Conservation (phyloP, 53 echinoderm and acorn worm species). For the Paracentrotus lividus region DNA sequence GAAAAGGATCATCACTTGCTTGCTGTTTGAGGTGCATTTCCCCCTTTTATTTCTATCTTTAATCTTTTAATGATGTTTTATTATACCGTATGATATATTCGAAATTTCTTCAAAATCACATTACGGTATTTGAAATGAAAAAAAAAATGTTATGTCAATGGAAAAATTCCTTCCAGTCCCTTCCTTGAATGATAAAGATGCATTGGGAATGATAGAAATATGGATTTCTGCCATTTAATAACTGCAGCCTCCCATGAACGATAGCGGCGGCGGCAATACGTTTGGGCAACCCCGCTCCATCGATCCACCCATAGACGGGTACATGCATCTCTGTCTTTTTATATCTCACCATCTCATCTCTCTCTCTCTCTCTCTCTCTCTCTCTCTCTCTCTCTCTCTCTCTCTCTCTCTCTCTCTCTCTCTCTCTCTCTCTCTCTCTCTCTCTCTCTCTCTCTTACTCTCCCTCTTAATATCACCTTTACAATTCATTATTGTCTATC, state of each 20-base stretch:
- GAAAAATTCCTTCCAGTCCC: not conserved
- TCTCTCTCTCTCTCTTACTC: not conserved
- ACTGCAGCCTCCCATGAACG: constrained; percentile 55
- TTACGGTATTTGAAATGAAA: too few species aligned
- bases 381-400: constrained; percentile 4
- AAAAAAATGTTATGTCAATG: not conserved
- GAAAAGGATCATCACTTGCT: too few species aligned
- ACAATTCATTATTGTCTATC: too few species aligned
- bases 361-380: not conserved
- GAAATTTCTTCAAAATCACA: too few species aligned
- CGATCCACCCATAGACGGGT: not conserved
- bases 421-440: not conserved
- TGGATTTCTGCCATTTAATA: constrained; percentile 53
- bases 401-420: not conserved
- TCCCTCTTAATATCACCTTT: not conserved
- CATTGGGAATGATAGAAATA: constrained; percentile 39
- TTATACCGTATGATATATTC: too few species aligned
- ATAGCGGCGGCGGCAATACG: constrained; percentile 49
- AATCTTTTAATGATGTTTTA: too few species aligned
- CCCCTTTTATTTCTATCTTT: too few species aligned
- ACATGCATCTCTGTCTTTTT: not conserved
- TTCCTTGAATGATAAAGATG: constrained; percentile 40
- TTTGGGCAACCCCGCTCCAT: constrained; percentile 18
- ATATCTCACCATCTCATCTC: not conserved
- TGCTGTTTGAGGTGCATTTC: too few species aligned